A percentile compares a stretch with the other conserved stretches of the same genome.
Conservation (phyloP, 2,888 invertebrate species). For the Heteromurus nitidus region DNA sequence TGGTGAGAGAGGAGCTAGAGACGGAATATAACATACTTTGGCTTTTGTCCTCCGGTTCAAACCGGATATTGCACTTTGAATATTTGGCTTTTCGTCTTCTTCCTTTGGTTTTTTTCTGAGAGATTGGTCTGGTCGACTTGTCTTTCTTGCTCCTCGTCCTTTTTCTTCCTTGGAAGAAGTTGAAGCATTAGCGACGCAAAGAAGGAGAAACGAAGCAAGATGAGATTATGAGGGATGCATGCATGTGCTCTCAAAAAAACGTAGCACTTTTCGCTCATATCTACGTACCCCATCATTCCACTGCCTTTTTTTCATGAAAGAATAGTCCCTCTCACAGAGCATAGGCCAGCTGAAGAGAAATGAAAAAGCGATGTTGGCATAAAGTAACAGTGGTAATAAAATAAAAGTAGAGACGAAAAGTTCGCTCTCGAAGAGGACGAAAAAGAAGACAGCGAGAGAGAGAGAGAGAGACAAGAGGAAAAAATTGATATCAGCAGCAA, state of each 20-base stretch:
- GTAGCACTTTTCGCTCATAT: too few relatives aligned
- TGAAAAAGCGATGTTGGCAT: slow-evolving; percentile 14
- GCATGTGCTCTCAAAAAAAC: too few relatives aligned
- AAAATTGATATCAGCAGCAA: slow-evolving; percentile 15
- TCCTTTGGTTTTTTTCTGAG: slow-evolving; percentile 17
- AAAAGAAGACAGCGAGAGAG: slow-evolving; percentile 13
- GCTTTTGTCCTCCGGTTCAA: slow-evolving; percentile 29
- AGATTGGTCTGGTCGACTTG: background rate
- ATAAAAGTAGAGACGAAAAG: slow-evolving; percentile 33
- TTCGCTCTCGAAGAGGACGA: slow-evolving; percentile 34
- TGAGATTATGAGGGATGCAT: slow-evolving; percentile 23
- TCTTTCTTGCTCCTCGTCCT: slow-evolving; percentile 12
- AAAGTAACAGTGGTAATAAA: slow-evolving; percentile 26
- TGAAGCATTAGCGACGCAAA: background rate
- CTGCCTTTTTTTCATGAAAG: too few relatives aligned
- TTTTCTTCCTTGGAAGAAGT: slow-evolving; percentile 18
- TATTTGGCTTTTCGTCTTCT: slow-evolving; percentile 15
- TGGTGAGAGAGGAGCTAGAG: too few relatives aligned
- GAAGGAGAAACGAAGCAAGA: background rate
- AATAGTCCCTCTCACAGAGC: too few relatives aligned
- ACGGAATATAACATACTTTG: too few relatives aligned
- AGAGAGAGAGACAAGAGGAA: slow-evolving; percentile 2
- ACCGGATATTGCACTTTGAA: slow-evolving; percentile 49
- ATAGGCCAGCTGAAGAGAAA: slow-evolving; percentile 3
- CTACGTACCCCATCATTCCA: too few relatives aligned